phyloP scores from a whole-genome alignment of 2,888 invertebrate species.

The Leucophora obtusa region DNA sequence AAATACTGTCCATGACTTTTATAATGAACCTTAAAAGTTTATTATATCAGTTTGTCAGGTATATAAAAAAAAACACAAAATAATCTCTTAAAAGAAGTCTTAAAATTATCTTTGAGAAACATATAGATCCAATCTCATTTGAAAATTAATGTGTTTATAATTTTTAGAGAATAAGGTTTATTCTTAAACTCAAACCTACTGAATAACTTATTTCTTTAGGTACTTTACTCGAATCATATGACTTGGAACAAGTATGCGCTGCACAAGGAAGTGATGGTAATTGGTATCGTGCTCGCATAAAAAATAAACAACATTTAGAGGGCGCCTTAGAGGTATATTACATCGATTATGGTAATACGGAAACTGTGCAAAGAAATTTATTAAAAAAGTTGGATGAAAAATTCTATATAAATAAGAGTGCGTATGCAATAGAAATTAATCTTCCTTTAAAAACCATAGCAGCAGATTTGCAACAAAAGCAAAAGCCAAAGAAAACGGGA shows the following conservation, averaged over 20 bases:
- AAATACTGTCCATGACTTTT: no score
- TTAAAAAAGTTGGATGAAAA: slow-evolving; percentile 80
- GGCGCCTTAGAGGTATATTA: slow-evolving; percentile 79
- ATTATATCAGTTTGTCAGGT: no score
- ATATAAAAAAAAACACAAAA: no score
- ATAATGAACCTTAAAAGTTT: no score
- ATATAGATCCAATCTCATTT: no score
- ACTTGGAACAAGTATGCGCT: slow-evolving; percentile 81
- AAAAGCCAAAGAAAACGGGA: slow-evolving; percentile 60
- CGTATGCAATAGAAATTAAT: slow-evolving; percentile 75
- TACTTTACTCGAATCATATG: slow-evolving; percentile 77
- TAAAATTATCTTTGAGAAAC: no score
- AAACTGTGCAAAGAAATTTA: slow-evolving; percentile 79
- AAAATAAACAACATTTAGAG: slow-evolving; percentile 70
- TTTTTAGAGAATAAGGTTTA: no score
- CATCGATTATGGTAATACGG: slow-evolving; percentile 86
- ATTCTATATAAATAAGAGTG: slow-evolving; percentile 77
- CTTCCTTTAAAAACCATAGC: slow-evolving; percentile 71
- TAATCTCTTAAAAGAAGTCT: no score
- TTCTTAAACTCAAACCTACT: no score
- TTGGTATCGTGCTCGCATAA: slow-evolving; percentile 85
- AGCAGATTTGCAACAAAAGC: slow-evolving; percentile 64
- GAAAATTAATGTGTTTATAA: no score
- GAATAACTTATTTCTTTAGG: no score
- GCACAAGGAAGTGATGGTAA: slow-evolving; percentile 83